A percentile compares a stretch with the other conserved stretches of the same genome.
Conservation (phyloP, 1,140 invertebrate species). For the Episyrphus balteatus region DNA sequence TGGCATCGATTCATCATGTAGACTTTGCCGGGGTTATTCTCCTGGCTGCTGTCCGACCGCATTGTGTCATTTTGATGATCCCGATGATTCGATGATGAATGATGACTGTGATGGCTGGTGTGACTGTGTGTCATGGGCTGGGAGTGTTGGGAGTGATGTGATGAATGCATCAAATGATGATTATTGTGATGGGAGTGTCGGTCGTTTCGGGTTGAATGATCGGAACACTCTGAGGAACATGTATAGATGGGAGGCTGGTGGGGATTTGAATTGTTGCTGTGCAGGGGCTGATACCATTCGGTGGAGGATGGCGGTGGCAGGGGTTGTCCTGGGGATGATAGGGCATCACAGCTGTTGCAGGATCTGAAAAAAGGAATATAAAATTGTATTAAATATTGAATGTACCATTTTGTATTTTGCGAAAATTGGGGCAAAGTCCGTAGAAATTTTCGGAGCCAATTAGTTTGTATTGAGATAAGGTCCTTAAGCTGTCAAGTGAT, state of each 20-base stretch:
- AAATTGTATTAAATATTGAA: too few species aligned
- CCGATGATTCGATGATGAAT: neutral
- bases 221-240: slow-evolving; percentile 36
- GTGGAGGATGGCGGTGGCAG: slow-evolving; percentile 16
- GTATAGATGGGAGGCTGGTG: slow-evolving; percentile 33
- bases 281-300: slow-evolving; percentile 30
- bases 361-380: slow-evolving; percentile 8
- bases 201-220: slow-evolving; percentile 21
- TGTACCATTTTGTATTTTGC: too few species aligned
- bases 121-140: neutral
- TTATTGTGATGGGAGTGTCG: slow-evolving; percentile 19
- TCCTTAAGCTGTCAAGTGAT: too few species aligned
- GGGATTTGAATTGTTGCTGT: slow-evolving; percentile 17
- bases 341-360: slow-evolving; percentile 32
- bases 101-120: slow-evolving; percentile 4
- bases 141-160: slow-evolving; percentile 3
- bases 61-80: slow-evolving; percentile 12
- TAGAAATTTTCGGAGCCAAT: neutral
- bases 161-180: slow-evolving; percentile 3
- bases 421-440: neutral
- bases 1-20: slow-evolving; percentile 9
- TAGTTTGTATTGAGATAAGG: too few species aligned
- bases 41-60: slow-evolving; percentile 27
- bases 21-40: slow-evolving; percentile 16
- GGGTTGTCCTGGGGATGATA: slow-evolving; percentile 30